Evolutionary conservation across 2,113 vertebrate genomes (phyloP).

Genomic region (Macquaria ambigua): DNA sequence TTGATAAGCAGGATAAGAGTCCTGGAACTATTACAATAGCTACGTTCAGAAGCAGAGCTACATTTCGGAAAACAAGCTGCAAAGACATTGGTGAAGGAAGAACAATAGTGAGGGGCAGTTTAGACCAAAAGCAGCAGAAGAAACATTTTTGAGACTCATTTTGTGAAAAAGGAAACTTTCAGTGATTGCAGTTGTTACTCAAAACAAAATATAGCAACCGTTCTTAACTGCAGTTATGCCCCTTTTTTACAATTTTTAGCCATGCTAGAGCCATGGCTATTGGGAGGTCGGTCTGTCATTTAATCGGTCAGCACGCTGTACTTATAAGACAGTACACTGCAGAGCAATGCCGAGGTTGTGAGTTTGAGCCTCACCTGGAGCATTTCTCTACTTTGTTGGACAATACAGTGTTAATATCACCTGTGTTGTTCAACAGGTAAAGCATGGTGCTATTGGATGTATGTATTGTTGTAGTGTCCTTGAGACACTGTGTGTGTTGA

Average conservation of each 20-base stretch:
- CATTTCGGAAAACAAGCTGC: background rate
- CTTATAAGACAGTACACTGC: conserved; percentile 97
- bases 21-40: background rate
- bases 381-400: background rate
- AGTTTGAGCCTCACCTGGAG: conserved; percentile 99
- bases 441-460: no score
- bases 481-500: background rate
- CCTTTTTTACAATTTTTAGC: background rate
- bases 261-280: no score
- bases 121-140: background rate
- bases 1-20: background rate
- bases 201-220: background rate
- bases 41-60: background rate
- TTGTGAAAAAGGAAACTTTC: background rate
- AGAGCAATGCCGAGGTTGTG: conserved; percentile 99
- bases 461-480: background rate
- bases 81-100: no score
- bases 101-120: background rate
- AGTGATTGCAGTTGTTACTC: background rate
- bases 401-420: background rate
- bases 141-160: background rate
- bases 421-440: background rate
- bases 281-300: no score
- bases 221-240: background rate
- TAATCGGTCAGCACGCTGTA: conserved; percentile 99